A percentile compares a stretch with the other conserved stretches of the same genome.
phyloP scores from a whole-genome alignment of 1,140 invertebrate genomes.

The Conopomorpha cramerella region DNA sequence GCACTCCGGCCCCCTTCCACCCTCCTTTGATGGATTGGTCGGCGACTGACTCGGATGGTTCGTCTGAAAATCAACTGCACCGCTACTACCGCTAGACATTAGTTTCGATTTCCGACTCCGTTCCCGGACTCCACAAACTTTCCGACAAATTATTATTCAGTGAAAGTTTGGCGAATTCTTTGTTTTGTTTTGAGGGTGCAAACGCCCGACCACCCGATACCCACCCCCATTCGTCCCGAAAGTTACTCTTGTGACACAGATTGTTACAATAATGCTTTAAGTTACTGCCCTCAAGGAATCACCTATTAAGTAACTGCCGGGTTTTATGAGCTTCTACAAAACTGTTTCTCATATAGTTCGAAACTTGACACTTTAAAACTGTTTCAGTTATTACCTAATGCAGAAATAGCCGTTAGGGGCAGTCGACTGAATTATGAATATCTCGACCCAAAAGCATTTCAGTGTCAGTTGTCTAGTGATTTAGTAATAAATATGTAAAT shows the following conservation, averaged over 20 bases:
- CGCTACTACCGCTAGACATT: conserved; percentile 29
- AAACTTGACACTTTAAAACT: too few relatives aligned
- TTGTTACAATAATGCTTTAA: conserved; percentile 26
- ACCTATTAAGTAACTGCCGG: too few relatives aligned
- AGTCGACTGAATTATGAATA: too few relatives aligned
- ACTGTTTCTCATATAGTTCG: too few relatives aligned
- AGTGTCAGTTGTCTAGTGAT: too few relatives aligned
- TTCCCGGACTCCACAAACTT: conserved; percentile 37
- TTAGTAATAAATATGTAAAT: too few relatives aligned
- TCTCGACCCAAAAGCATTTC: too few relatives aligned
- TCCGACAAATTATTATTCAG: conserved; percentile 49
- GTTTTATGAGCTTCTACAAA: too few relatives aligned
- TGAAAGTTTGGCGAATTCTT: conserved; percentile 45
- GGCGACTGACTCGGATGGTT: conserved; percentile 48
- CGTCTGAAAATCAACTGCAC: conserved; percentile 42
- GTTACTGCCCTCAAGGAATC: too few relatives aligned
- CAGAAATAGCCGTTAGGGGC: too few relatives aligned
- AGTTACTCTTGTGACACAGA: conserved; percentile 28
- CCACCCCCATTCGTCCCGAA: conserved; percentile 14
- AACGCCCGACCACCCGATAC: conserved; percentile 15
- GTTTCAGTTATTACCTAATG: too few relatives aligned
- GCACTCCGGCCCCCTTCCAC: conserved; percentile 43
- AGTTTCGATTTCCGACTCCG: conserved; percentile 42
- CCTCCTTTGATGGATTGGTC: conserved; percentile 58
- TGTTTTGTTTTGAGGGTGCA: conserved; percentile 40